phyloP scores from a whole-genome alignment of 2,888 invertebrate species.

The Drosophila seclusa region DNA sequence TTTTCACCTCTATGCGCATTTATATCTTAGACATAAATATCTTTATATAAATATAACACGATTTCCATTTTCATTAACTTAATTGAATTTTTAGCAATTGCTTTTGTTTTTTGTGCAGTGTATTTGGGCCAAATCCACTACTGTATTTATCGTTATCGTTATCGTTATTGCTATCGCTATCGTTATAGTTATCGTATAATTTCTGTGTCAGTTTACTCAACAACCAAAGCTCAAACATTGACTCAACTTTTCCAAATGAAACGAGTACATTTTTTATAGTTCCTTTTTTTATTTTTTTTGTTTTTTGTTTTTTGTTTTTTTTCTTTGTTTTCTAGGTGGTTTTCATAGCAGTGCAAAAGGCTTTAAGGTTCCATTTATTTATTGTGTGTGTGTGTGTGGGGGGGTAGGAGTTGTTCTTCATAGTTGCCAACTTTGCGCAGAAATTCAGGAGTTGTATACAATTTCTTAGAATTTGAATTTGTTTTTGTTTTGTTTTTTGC shows the following conservation, averaged over 20 bases:
- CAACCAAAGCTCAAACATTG: conserved; percentile 82
- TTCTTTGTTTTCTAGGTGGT: conserved; percentile 70
- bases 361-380: conserved; percentile 45
- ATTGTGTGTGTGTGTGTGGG: conserved; percentile 23
- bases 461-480: neutral
- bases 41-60: conserved; percentile 68
- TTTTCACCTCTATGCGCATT: conserved; percentile 74
- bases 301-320: conserved; percentile 19
- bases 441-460: conserved; percentile 17
- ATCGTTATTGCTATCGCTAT: conserved; percentile 24
- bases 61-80: conserved; percentile 40
- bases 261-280: conserved; percentile 26
- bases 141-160: conserved; percentile 37
- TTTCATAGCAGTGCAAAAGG: conserved; percentile 79
- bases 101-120: conserved; percentile 53
- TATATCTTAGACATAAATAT: conserved; percentile 50
- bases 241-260: conserved; percentile 57
- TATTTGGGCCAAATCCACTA: conserved; percentile 41
- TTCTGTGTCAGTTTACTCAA: conserved; percentile 66
- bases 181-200: conserved; percentile 47
- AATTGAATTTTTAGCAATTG: conserved; percentile 64
- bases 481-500: conserved; percentile 2
- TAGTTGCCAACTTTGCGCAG: conserved; percentile 7
- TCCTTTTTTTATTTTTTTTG: neutral
- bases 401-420: conserved; percentile 3